Evolutionary conservation across 2,797 vertebrate genomes (phyloP), one percentile per base, ranked within the genome.

Genomic region (Amniataba percoides): DNA sequence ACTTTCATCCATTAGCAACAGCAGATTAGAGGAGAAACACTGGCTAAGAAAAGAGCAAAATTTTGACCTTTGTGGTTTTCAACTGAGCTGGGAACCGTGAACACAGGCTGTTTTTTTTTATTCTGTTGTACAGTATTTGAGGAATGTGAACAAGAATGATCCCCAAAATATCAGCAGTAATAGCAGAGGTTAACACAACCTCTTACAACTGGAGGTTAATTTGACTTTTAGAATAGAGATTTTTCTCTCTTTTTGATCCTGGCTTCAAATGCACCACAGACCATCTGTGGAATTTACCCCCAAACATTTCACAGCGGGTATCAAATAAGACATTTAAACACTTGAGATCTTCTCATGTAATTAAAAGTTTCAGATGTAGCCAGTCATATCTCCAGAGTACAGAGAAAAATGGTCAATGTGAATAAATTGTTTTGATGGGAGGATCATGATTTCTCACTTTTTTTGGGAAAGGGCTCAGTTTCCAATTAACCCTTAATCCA

Each of bases 1-100:
- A 87, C 94, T 87, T 87, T 92, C 87, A 94, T 93, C 94, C 88
- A 93, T 91, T 90, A 93, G 89, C 81, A 92, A 83, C 86, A 83
- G 77, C 86, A 90, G 87, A 89, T 87, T 79, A 84, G 83, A 93
- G 82, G 82, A 88, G 81, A 94, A 93, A 87, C 89, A 87, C 51
- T 3, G 67, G 81, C 75, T 27, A 78, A 77, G 76, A 83, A 86
- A 88, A 78, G 39, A 84, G 64, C 71, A 48, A 78, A 76, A 81
- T 46, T 63, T 86, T 85, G 84, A 87, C 74, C 87, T 85, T 65
- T 73, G 56, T 53, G 53, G 55, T 60, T 79, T 70, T 78, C 18
- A 79, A 43, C 56, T 71, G 31, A 42, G 39, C 74, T 67, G 23
- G 16, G 51, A 82, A 64, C 12, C 7, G 52, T 64, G 18, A 71